Evolutionary conservation across 1,140 invertebrate species (phyloP), one percentile per base, ranked within the genome.

Genomic region (Drosophila insularis): DNA sequence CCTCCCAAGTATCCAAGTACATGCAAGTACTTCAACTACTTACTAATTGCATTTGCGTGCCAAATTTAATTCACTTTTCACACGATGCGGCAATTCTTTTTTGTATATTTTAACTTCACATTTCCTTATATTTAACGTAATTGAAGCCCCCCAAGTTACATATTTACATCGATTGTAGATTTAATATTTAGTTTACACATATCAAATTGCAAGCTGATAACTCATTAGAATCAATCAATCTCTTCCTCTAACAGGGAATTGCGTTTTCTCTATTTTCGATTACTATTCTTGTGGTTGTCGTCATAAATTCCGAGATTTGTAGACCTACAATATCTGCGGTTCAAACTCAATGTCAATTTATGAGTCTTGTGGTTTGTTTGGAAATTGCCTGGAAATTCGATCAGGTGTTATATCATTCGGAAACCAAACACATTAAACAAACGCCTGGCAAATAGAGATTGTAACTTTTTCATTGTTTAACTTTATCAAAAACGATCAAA

Each of bases 181-280:
- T 50, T 1, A 19, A 19, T 19, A 19, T 19, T 5, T 19, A 46
- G 14, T 37, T 37, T 50, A 50, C 17, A 50, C 17, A 50, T 50
- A 50, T 50, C 43, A 21, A 50, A 50, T 50, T 19, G 43, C 43
- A 50, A 50, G 7, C 43, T 50, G 43, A 50, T 50, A 50, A 50
- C 17, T 50, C 17, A 50, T 21, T 50, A 50, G 43, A 50, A 50
- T 50, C 43, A 50, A 50, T 50, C 43, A 21, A 21, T 50, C 43
- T 17, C 2, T 19, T 19, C 43, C 17, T 50, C 13, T 13, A 4
- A 17, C 14, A 7, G 40, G 2, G 6, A 46, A 46, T 46, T 46
- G 14, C 11, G 14, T 17, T 14, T 43, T 43, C n/a, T 7, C n/a
- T 14, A 27, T 43, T 14, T 43, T 14, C 40, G n/a, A 11, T 43